Evolutionary conservation across 2,113 vertebrate genomes (phyloP).

Genomic region (Chamaea fasciata): DNA sequence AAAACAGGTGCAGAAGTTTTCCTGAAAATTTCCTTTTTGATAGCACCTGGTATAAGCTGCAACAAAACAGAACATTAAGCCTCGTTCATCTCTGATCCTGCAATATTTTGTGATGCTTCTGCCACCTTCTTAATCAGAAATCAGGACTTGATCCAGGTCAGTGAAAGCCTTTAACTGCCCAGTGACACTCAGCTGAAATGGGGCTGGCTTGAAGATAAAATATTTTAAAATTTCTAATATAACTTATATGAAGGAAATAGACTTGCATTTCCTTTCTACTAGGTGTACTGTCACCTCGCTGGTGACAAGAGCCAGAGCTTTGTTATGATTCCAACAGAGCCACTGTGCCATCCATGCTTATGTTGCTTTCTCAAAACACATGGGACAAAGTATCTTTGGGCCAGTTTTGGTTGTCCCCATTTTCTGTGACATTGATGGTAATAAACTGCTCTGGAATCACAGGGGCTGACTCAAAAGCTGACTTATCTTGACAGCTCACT

Average conservation of each 20-base stretch:
- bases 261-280: neutral
- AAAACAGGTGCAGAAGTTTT: neutral
- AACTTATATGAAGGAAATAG: neutral
- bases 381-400: neutral
- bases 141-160: slow-evolving; percentile 67
- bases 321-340: neutral
- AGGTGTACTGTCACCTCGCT: neutral
- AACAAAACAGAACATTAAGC: slow-evolving; percentile 43
- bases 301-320: neutral
- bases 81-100: slow-evolving; percentile 74
- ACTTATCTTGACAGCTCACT: neutral
- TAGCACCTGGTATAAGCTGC: neutral
- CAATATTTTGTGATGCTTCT: slow-evolving; percentile 55
- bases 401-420: neutral
- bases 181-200: slow-evolving; percentile 68
- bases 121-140: slow-evolving; percentile 73
- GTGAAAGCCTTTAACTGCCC: slow-evolving; percentile 75
- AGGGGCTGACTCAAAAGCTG: neutral
- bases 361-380: neutral
- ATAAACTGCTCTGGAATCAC: neutral
- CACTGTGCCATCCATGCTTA: neutral
- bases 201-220: slow-evolving; percentile 63
- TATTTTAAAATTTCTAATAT: neutral
- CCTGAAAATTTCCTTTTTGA: neutral
- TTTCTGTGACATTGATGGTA: neutral